phyloP scores from a whole-genome alignment of 2,113 vertebrate genomes.

The Delphinapterus leucas region DNA sequence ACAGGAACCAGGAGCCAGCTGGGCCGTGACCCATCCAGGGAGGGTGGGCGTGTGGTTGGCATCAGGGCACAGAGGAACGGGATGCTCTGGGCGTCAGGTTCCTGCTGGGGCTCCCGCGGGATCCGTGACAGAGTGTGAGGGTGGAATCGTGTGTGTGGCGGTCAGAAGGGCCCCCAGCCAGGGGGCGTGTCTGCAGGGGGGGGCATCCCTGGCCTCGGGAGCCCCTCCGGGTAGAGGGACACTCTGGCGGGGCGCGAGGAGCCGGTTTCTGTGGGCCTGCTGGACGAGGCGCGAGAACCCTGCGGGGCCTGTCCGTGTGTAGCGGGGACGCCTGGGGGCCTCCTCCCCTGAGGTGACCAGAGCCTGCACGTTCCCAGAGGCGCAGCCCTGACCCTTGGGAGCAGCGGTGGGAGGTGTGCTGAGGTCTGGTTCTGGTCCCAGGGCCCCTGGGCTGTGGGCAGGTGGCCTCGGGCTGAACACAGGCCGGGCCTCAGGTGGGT shows the following conservation, averaged over 20 bases:
- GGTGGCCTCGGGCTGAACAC: background rate
- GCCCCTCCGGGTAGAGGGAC: background rate
- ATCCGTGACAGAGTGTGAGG: background rate
- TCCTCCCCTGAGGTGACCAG: background rate
- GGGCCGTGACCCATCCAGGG: too few species aligned
- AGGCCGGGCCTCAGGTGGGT: fast-evolving
- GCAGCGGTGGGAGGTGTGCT: background rate
- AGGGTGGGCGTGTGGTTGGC: background rate
- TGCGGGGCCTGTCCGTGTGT: fast-evolving
- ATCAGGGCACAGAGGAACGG: fast-evolving
- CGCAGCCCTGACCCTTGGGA: background rate
- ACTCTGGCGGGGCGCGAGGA: background rate
- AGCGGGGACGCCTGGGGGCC: background rate
- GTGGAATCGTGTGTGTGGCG: background rate
- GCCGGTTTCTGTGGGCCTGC: background rate
- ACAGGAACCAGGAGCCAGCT: background rate
- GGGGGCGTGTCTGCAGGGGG: background rate
- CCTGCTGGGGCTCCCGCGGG: background rate
- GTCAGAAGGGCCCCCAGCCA: background rate
- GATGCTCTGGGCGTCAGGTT: background rate
- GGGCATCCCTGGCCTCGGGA: background rate
- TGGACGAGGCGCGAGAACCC: background rate
- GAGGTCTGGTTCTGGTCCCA: background rate
- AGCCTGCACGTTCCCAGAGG: background rate
- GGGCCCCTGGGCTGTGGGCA: background rate